Percentiles rank a stretch among this genome's conserved stretches.
Evolutionary conservation across 2,113 vertebrate species (phyloP).

Genomic region (Triplophysa siluroides): DNA sequence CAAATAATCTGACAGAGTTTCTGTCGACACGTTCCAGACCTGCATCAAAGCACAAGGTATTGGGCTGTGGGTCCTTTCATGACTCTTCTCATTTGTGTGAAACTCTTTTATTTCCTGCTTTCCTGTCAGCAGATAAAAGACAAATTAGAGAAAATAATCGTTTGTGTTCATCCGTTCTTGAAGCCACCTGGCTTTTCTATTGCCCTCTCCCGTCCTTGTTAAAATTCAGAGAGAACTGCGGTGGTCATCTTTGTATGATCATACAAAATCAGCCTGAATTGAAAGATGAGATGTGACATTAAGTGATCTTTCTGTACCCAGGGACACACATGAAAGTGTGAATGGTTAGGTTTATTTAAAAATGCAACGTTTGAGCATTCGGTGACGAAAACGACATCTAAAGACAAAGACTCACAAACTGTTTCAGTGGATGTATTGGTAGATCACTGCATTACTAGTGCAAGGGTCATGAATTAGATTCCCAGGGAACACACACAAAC

Average conservation of each 20-base stretch:
- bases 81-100: conserved; percentile 51
- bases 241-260: neutral
- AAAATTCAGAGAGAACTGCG: neutral
- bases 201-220: neutral
- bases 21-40: conserved; percentile 62
- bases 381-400: too few species aligned
- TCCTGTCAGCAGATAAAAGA: conserved; percentile 31
- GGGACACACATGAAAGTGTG: neutral
- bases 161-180: conserved; percentile 49
- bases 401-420: too few species aligned
- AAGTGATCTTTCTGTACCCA: neutral
- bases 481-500: too few species aligned
- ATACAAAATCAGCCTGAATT: neutral
- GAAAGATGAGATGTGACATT: neutral
- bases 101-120: conserved; percentile 48
- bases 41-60: conserved; percentile 57
- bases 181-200: conserved; percentile 56
- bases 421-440: too few species aligned
- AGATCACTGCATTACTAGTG: too few species aligned
- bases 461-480: too few species aligned
- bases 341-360: neutral
- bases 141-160: neutral
- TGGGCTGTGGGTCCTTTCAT: conserved; percentile 15
- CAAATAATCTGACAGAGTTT: conserved; percentile 62
- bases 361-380: neutral